phyloP scores from a whole-genome alignment of 2,797 vertebrate genomes.

The Octomys mimax region DNA sequence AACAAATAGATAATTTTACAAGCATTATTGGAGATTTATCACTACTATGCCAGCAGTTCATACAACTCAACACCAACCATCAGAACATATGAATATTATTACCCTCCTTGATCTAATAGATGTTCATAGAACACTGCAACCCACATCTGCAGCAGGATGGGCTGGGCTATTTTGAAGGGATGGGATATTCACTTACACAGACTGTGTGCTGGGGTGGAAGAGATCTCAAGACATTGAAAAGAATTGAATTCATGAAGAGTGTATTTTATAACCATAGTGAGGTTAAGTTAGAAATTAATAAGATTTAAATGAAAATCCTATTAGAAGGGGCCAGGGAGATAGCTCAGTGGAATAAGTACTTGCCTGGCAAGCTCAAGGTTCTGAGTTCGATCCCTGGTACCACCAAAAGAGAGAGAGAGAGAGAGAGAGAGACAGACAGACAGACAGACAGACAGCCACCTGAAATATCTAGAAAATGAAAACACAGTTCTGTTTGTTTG shows the following conservation, averaged over 20 bases:
- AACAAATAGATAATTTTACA: neutral
- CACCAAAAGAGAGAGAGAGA: neutral
- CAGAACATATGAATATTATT: neutral
- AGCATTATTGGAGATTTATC: neutral
- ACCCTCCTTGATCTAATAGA: neutral
- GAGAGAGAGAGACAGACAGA: too few relatives aligned
- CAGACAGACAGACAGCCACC: too few relatives aligned
- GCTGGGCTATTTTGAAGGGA: neutral
- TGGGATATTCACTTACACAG: neutral
- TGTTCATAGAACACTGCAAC: neutral
- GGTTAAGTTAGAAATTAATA: conserved; percentile 8
- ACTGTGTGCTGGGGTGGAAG: neutral
- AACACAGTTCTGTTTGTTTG: neutral
- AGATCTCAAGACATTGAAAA: neutral
- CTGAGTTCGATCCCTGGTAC: too few relatives aligned
- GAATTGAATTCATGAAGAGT: neutral
- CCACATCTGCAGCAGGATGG: neutral
- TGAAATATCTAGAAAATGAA: neutral
- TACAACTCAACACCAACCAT: neutral
- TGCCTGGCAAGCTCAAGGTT: too few relatives aligned
- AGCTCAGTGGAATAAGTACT: too few relatives aligned
- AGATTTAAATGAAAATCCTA: neutral
- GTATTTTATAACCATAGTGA: neutral
- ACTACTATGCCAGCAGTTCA: neutral
- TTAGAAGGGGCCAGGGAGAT: neutral